A percentile compares a stretch with the other conserved stretches of the same genome.
Conservation (phyloP, 2,113 vertebrate genomes). For the Tachuris rubrigastra region DNA sequence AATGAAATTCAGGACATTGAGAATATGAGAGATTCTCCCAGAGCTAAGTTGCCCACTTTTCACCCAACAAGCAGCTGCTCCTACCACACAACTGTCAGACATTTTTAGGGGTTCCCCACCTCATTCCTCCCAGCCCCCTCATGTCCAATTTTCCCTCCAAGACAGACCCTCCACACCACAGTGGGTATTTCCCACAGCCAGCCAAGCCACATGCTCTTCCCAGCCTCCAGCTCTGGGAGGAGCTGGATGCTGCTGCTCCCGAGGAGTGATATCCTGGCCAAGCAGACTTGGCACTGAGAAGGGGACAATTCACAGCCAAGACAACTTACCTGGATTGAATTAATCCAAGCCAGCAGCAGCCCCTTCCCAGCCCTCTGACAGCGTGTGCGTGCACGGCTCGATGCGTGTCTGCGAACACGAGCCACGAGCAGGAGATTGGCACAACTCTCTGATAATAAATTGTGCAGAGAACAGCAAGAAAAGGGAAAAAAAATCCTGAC, state of each 20-base stretch:
- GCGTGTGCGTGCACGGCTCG: accelerated
- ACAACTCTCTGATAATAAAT: conserved; percentile 4
- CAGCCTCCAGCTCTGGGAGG: background rate
- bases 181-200: accelerated
- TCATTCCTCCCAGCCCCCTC: background rate
- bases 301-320: background rate
- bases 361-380: background rate
- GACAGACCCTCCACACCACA: accelerated
- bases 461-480: conserved; percentile 5
- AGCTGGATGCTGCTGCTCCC: background rate
- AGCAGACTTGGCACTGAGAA: background rate
- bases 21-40: background rate
- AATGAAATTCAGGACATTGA: conserved; percentile 1
- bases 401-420: accelerated
- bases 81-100: background rate
- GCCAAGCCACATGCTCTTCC: background rate
- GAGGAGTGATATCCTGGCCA: background rate
- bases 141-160: accelerated
- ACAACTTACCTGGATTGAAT: conserved; percentile 15
- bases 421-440: background rate
- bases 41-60: background rate
- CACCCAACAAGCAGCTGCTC: background rate
- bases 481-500: background rate
- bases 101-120: background rate
- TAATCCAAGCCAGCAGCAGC: background rate